These are phyloP conservation scores for Paracyclopina nana DNA, from an alignment of 1,140 invertebrate genomes.

Conservation along the genomic window DNA sequence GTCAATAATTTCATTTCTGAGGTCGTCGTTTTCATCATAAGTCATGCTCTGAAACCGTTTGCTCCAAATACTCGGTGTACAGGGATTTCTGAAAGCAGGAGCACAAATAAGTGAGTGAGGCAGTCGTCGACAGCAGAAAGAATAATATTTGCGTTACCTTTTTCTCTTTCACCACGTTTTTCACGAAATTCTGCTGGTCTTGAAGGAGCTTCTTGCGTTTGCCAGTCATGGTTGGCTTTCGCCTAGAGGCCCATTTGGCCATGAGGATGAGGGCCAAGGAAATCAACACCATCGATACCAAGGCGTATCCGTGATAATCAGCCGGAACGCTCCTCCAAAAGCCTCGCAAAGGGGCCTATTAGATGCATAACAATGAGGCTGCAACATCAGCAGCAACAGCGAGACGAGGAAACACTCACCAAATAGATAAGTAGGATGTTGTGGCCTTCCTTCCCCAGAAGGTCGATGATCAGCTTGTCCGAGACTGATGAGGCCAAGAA, in stretches of 20 bases:
- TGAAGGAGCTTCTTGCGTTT: conserved; percentile 29
- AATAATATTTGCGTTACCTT: conserved; percentile 25
- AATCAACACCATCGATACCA: conserved; percentile 24
- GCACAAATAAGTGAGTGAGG: neutral
- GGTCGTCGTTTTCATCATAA: too few relatives aligned
- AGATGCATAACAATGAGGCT: too few relatives aligned
- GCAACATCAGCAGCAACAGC: too few relatives aligned
- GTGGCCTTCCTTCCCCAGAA: neutral
- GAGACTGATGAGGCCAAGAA: conserved; percentile 26
- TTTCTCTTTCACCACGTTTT: conserved; percentile 29
- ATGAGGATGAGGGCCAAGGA: conserved; percentile 27
- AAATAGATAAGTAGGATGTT: conserved; percentile 24
- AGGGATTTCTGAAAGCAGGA: conserved; percentile 8
- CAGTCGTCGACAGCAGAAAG: neutral
- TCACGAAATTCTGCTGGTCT: conserved; percentile 30
- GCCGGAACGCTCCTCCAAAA: conserved; percentile 26
- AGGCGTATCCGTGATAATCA: conserved; percentile 25
- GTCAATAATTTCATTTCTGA: too few relatives aligned
- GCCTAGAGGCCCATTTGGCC: conserved; percentile 27
- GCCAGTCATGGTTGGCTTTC: conserved; percentile 27
- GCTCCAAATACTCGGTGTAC: conserved; percentile 15
- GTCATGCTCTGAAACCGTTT: conserved; percentile 14
- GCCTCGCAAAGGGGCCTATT: conserved; percentile 17
- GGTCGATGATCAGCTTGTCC: conserved; percentile 22
- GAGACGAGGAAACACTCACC: conserved; percentile 21